Conservation (phyloP, 2,797 vertebrate genomes). For the Thalassophryne amazonica region DNA sequence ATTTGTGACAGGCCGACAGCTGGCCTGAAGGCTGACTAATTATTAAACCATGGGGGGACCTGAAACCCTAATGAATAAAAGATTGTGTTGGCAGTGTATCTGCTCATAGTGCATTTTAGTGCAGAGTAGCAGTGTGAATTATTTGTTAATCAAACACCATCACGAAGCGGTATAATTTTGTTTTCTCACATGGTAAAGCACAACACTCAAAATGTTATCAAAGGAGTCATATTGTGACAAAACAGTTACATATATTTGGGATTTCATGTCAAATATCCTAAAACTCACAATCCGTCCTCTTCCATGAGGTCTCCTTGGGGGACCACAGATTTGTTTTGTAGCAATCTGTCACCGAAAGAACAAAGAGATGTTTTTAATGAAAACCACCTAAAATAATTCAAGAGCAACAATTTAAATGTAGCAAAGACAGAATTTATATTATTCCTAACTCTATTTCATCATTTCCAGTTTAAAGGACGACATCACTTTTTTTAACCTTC, state of each 20-base stretch:
- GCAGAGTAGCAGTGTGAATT: slow-evolving; percentile 28
- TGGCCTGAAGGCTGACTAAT: slow-evolving; percentile 37
- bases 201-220: too few relatives aligned
- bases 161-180: slow-evolving; percentile 15
- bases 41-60: slow-evolving; percentile 36
- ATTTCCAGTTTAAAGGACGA: neutral
- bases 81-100: slow-evolving; percentile 32
- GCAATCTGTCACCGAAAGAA: too few relatives aligned
- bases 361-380: neutral
- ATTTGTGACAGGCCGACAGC: slow-evolving; percentile 21
- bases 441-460: neutral
- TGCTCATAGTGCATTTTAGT: slow-evolving; percentile 13
- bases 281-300: too few relatives aligned
- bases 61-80: slow-evolving; percentile 48
- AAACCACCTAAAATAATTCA: neutral
- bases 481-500: too few relatives aligned
- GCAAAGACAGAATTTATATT: neutral
- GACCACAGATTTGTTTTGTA: too few relatives aligned
- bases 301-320: too few relatives aligned
- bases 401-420: too few relatives aligned
- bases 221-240: too few relatives aligned
- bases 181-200: slow-evolving; percentile 12
- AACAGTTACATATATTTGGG: too few relatives aligned
- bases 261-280: too few relatives aligned
- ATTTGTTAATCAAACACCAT: slow-evolving; percentile 42